Evolutionary conservation across 1,140 invertebrate species (phyloP).

Genomic region (Sycophaga agraensis): DNA sequence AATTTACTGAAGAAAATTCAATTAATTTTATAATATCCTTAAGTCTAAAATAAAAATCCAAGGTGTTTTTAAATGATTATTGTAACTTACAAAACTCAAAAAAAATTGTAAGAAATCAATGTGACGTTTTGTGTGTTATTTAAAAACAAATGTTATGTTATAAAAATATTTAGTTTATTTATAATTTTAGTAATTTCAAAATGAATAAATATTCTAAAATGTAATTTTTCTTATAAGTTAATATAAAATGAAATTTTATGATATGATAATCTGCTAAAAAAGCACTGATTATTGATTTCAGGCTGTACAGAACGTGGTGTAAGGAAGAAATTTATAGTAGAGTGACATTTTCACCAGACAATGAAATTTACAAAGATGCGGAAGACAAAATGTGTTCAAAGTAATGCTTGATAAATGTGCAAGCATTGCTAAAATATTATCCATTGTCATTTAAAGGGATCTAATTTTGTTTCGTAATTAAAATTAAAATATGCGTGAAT

Average conservation of each 20-base stretch:
- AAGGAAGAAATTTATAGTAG: slow-evolving; percentile 28
- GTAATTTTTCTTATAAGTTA: slow-evolving; percentile 21
- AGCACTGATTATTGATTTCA: slow-evolving; percentile 34
- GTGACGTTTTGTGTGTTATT: slow-evolving; percentile 24
- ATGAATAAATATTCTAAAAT: slow-evolving; percentile 18
- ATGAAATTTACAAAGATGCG: slow-evolving; percentile 19
- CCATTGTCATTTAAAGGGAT: slow-evolving; percentile 14
- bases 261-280: slow-evolving; percentile 15
- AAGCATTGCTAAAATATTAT: slow-evolving; percentile 22
- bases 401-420: slow-evolving; percentile 3
- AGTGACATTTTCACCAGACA: slow-evolving; percentile 24
- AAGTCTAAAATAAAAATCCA: slow-evolving; percentile 7
- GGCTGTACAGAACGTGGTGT: slow-evolving; percentile 35
- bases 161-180: slow-evolving; percentile 30
- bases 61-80: not conserved
- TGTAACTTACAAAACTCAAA: slow-evolving; percentile 10
- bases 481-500: no score
- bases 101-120: slow-evolving; percentile 4
- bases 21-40: slow-evolving; percentile 11
- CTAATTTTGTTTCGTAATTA: no score
- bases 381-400: slow-evolving; percentile 25
- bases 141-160: slow-evolving; percentile 17
- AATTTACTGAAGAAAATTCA: slow-evolving; percentile 2
- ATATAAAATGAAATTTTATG: slow-evolving; percentile 19
- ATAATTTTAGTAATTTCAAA: slow-evolving; percentile 15